Evolutionary conservation across 1,140 invertebrate species (phyloP).

Genomic region (Cyrtorhinus lividipennis): DNA sequence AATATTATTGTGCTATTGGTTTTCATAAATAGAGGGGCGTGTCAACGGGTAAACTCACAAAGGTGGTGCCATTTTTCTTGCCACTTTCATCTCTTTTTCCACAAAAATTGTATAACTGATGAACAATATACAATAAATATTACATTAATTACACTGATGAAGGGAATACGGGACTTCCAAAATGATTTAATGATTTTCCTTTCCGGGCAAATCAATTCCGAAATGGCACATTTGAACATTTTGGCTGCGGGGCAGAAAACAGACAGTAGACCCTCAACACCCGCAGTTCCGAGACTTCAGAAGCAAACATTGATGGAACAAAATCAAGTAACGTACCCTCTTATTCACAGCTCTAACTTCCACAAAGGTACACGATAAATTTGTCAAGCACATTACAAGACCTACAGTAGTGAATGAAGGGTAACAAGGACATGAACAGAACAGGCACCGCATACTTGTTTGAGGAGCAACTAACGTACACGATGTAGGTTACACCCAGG

Average conservation of each 20-base stretch:
- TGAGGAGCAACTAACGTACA: too few species aligned
- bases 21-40: neutral
- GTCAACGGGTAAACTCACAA: neutral
- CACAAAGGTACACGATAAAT: too few species aligned
- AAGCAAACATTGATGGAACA: too few species aligned
- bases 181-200: neutral
- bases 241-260: neutral
- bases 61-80: neutral
- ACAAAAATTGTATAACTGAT: neutral
- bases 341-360: too few species aligned
- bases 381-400: too few species aligned
- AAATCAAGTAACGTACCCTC: too few species aligned
- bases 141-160: slow-evolving; percentile 5
- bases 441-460: too few species aligned
- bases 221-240: neutral
- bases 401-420: too few species aligned
- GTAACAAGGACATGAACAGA: too few species aligned
- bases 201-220: neutral
- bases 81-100: neutral
- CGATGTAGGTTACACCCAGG: too few species aligned
- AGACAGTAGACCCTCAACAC: too few species aligned
- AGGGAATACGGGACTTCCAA: neutral
- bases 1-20: slow-evolving; percentile 4
- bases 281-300: too few species aligned
- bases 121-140: slow-evolving; percentile 5